A percentile compares a stretch with the other conserved stretches of the same genome.
These are phyloP conservation scores for Trachymyrmex septentrionalis DNA, from an alignment of 1,140 invertebrate genomes.

Conservation along the genomic window DNA sequence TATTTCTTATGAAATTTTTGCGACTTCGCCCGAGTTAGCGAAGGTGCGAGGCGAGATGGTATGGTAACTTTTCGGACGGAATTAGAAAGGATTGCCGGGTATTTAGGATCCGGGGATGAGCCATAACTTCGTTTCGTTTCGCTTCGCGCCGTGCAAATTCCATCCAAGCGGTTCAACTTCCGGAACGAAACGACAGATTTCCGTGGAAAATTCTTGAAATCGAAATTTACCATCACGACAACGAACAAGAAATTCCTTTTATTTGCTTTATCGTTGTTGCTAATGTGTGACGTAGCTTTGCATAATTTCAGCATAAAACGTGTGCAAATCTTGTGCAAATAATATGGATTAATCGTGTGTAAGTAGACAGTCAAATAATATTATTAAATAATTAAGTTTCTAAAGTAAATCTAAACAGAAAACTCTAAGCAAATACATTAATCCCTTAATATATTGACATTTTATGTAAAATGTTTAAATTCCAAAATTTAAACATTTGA, in stretches of 20 bases:
- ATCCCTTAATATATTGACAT: neutral
- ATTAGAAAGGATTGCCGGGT: slow-evolving; percentile 68
- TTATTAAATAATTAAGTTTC: neutral
- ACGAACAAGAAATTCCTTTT: slow-evolving; percentile 25
- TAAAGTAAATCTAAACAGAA: too few relatives aligned
- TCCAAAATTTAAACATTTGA: neutral
- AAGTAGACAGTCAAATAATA: neutral
- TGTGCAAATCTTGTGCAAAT: neutral
- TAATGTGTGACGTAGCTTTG: neutral
- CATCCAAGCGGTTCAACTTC: slow-evolving; percentile 55
- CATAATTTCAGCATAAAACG: slow-evolving; percentile 15
- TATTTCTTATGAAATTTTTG: slow-evolving; percentile 59
- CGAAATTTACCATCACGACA: slow-evolving; percentile 57
- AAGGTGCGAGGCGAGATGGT: neutral
- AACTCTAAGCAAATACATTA: slow-evolving; percentile 5
- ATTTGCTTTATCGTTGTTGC: slow-evolving; percentile 11
- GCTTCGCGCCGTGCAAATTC: slow-evolving; percentile 31
- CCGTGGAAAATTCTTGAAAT: slow-evolving; percentile 65
- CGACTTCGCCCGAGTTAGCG: slow-evolving; percentile 29
- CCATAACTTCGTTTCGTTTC: slow-evolving; percentile 68
- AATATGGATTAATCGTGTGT: neutral
- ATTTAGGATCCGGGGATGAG: slow-evolving; percentile 65
- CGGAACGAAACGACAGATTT: slow-evolving; percentile 65
- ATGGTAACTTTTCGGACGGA: slow-evolving; percentile 55
- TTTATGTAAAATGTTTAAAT: neutral